Base-by-base conservation (phyloP, 2,888 invertebrate genomes). In the Dichetophora obliterata region DNA sequence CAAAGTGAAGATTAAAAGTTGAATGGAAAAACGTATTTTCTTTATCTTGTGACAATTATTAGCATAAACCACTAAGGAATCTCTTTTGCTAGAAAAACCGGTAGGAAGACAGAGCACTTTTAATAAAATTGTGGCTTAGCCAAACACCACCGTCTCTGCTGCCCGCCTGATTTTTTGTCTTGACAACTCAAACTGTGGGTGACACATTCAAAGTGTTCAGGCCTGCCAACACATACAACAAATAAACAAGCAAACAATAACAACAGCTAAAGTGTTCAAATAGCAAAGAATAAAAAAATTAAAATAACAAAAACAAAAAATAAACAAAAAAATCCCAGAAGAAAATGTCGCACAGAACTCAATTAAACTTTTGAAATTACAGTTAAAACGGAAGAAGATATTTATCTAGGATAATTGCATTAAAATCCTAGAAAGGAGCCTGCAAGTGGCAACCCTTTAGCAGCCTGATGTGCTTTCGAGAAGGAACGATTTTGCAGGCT, bases 361-460 rank as follows among this genome's bases (percentile, higher is more conserved):
- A 88, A 88, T 88, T 88, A 88, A 88, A 88, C 88, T 88, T 88
- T 88, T 88, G 87, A 88, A 88, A 88, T 88, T 88, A 88, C 87
- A 87, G 85, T 84, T 85, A 85, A 86, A 87, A 86, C 85, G 86
- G 85, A 86, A 87, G 85, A 86, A 88, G 88, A 87, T 87, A 87
- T 86, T 87, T 87, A 87, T 87, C 87, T 85, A 85, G 86, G 85
- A 85, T 87, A 87, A 87, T 87, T 87, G 85, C 88, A 87, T 87
- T 86, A 86, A 86, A 86, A 86, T 86, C 87, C 84, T 31, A 5
- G 37, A 57, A 71, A 71, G 71, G 24, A 50, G 27, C 68, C 68
- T 52, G 68, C 68, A 50, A 68, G 68, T 31, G 50, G 68, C 68
- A 68, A 68, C 48, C 68, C 48, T 68, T 68, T 52, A 52, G 68